These are phyloP conservation scores for Mesembrinibis cayennensis DNA, from an alignment of 2,113 vertebrate genomes.

Conservation along the genomic window DNA sequence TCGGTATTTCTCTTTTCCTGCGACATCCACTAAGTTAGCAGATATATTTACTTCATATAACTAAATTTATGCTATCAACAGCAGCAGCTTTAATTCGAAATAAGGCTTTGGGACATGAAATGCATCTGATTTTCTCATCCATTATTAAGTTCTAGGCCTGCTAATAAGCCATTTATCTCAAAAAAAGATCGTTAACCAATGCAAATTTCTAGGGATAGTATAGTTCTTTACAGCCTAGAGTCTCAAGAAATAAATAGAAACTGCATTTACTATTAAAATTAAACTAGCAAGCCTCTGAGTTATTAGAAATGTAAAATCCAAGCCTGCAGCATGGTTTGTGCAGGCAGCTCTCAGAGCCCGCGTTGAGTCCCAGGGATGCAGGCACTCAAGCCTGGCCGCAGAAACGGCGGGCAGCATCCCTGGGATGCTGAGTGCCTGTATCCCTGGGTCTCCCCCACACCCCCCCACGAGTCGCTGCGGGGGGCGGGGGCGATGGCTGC, in stretches of 20 bases:
- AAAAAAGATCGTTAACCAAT: neutral
- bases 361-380: neutral
- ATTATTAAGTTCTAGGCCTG: neutral
- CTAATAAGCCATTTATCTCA: neutral
- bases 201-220: neutral
- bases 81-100: neutral
- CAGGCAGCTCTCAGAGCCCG: neutral
- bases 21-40: neutral
- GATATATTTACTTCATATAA: neutral
- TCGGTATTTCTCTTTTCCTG: neutral
- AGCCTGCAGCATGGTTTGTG: neutral
- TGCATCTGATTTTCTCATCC: neutral
- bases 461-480: accelerated
- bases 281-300: neutral
- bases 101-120: neutral
- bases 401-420: neutral
- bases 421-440: neutral
- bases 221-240: neutral
- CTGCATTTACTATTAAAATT: neutral
- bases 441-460: neutral
- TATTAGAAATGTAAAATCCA: neutral
- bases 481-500: neutral
- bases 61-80: neutral
- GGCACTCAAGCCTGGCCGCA: neutral
- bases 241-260: neutral